phyloP scores from a whole-genome alignment of 2,797 vertebrate genomes.

The Peromyscus eremicus region DNA sequence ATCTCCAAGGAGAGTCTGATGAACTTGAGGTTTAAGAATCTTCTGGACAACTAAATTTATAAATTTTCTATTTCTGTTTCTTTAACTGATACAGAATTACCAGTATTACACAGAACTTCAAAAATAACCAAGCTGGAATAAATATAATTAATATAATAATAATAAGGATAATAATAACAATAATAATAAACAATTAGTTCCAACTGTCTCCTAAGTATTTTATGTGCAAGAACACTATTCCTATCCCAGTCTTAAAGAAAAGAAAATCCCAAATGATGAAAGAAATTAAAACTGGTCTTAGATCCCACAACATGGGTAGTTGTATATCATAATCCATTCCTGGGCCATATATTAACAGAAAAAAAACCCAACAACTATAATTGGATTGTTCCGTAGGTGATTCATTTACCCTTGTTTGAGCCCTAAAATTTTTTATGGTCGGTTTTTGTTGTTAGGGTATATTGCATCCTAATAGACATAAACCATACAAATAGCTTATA shows the following conservation, averaged over 20 bases:
- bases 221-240: neutral
- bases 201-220: neutral
- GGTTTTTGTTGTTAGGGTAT: neutral
- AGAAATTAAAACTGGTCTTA: neutral
- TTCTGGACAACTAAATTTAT: neutral
- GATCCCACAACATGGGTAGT: neutral
- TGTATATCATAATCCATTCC: neutral
- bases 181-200: neutral
- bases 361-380: constrained; percentile 21
- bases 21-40: neutral
- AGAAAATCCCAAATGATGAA: neutral
- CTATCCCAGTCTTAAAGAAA: neutral
- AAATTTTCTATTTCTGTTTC: neutral
- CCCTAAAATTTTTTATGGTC: neutral
- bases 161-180: neutral
- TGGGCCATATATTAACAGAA: neutral
- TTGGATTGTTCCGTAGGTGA: neutral
- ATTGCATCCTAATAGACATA: neutral
- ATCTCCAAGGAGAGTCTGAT: neutral
- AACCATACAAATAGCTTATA: neutral
- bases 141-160: too few species aligned
- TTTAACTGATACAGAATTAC: neutral
- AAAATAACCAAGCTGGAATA: neutral
- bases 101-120: neutral
- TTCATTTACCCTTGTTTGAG: neutral